Conservation (phyloP, 2,888 invertebrate species). For the Amphimallon solstitiale region DNA sequence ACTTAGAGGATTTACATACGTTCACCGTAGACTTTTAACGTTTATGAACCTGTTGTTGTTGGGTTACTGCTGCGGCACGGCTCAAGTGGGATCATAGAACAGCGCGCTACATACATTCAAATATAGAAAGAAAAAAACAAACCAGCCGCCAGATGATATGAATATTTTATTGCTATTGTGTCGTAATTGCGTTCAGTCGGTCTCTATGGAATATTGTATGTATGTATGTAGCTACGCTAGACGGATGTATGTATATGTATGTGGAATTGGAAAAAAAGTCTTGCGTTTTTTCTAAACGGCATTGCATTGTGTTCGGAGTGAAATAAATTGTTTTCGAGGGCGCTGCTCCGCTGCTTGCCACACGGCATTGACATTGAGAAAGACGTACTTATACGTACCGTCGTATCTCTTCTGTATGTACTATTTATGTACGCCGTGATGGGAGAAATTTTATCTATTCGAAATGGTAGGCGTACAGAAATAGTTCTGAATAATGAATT, state of each 20-base stretch:
- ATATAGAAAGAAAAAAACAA: background rate
- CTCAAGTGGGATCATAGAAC: background rate
- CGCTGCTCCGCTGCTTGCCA: background rate
- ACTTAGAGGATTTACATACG: conserved; percentile 17
- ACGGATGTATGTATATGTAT: background rate
- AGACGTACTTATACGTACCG: conserved; percentile 8
- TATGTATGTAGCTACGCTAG: background rate
- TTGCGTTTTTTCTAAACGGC: conserved; percentile 17
- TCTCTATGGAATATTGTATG: background rate
- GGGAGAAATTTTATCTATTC: conserved; percentile 31
- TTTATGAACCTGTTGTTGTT: conserved; percentile 17
- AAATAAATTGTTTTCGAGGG: conserved; percentile 27
- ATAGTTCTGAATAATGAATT: conserved; percentile 34
- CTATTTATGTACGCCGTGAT: conserved; percentile 4
- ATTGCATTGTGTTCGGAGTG: conserved; percentile 30
- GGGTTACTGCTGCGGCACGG: background rate
- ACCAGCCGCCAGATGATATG: conserved; percentile 5
- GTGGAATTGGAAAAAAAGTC: background rate
- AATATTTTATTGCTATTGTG: conserved; percentile 28
- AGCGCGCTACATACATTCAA: background rate
- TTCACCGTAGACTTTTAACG: conserved; percentile 2
- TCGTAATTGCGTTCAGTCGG: conserved; percentile 13
- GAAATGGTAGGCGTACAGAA: conserved; percentile 25
- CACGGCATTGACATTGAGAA: conserved; percentile 34
- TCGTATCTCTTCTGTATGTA: background rate